A percentile compares a stretch with the other conserved stretches of the same genome.
phyloP scores from a whole-genome alignment of 2,888 invertebrate species.

The Trachelus stipa region DNA sequence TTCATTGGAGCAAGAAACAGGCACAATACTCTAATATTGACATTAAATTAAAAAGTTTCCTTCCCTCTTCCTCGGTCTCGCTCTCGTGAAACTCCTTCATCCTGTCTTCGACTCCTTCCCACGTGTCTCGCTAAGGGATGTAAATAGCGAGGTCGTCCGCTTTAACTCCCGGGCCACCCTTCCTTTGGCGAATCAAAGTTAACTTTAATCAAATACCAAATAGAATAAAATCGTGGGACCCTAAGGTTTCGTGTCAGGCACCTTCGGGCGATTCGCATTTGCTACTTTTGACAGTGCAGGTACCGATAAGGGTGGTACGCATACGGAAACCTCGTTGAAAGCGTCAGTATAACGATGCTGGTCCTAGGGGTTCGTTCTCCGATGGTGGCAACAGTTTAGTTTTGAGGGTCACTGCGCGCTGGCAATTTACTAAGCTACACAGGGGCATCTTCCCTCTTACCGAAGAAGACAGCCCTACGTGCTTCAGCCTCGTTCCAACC shows the following conservation, averaged over 20 bases:
- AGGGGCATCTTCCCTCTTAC: slow-evolving; percentile 1
- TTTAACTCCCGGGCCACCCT: not conserved
- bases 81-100: not conserved
- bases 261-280: not conserved
- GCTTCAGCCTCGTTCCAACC: slow-evolving; percentile 12
- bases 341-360: not conserved
- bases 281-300: slow-evolving; percentile 10
- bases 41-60: slow-evolving; percentile 20
- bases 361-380: not conserved
- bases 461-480: slow-evolving; percentile 11
- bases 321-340: not conserved
- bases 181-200: slow-evolving; percentile 42
- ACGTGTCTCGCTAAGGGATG: not conserved
- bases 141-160: not conserved
- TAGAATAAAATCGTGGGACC: slow-evolving; percentile 41
- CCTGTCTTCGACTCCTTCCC: not conserved
- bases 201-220: slow-evolving; percentile 58
- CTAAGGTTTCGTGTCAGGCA: slow-evolving; percentile 14
- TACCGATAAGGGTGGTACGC: not conserved
- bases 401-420: slow-evolving; percentile 52
- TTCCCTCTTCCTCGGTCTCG: not conserved
- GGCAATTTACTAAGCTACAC: slow-evolving; percentile 41
- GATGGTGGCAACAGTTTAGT: slow-evolving; percentile 39
- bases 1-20: not conserved
- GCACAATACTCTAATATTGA: slow-evolving; percentile 10